phyloP scores from a whole-genome alignment of 2,888 invertebrate genomes.

The Eretmocerus hayati region DNA sequence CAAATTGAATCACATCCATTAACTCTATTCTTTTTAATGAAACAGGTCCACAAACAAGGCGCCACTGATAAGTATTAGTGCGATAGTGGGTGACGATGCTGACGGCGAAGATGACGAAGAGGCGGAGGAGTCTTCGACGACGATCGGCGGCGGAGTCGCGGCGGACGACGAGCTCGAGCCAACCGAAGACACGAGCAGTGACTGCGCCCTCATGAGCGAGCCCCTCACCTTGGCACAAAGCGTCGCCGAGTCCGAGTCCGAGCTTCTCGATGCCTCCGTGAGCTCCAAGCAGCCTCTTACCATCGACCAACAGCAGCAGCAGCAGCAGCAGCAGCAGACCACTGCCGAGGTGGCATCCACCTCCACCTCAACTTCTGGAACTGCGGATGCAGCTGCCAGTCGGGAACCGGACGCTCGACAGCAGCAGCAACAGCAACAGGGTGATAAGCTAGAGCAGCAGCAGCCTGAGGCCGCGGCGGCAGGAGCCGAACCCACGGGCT shows the following conservation, averaged over 20 bases:
- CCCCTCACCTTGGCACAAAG: conserved; percentile 16
- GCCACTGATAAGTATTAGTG: conserved; percentile 67
- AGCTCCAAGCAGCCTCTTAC: conserved; percentile 8
- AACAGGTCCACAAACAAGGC: conserved; percentile 43
- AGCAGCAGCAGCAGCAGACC: conserved; percentile 31
- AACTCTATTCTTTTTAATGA: too few relatives aligned
- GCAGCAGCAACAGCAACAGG: background rate
- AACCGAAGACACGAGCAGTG: conserved; percentile 19
- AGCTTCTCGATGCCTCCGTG: conserved; percentile 15
- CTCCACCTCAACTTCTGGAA: conserved; percentile 7
- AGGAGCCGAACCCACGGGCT: background rate
- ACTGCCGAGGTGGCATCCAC: conserved; percentile 44
- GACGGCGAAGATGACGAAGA: conserved; percentile 18
- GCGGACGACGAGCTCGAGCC: too few relatives aligned
- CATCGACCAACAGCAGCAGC: conserved; percentile 10
- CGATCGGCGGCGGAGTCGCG: background rate
- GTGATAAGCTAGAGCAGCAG: conserved; percentile 5
- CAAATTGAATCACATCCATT: too few relatives aligned
- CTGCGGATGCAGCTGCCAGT: conserved; percentile 40
- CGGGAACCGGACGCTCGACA: conserved; percentile 41
- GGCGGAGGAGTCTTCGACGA: conserved; percentile 16
- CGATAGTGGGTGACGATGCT: conserved; percentile 57
- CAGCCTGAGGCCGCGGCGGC: background rate
- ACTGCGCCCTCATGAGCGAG: conserved; percentile 20
- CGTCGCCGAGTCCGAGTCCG: conserved; percentile 17